Evolutionary conservation across 2,888 invertebrate species (phyloP).

Genomic region (Axea sp.): DNA sequence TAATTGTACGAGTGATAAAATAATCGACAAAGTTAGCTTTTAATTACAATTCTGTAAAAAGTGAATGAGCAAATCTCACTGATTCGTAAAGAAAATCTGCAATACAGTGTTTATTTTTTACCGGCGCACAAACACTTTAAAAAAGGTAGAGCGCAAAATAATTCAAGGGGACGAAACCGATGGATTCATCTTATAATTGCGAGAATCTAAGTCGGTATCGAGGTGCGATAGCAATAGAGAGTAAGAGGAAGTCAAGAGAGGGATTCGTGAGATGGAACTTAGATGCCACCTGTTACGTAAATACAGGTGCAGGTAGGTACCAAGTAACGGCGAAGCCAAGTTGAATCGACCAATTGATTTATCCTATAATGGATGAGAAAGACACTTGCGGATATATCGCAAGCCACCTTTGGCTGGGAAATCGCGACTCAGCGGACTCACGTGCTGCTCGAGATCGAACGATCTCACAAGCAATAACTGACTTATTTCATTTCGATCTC

Average conservation of each 20-base stretch:
- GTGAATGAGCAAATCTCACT: no score
- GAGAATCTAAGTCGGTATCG: constrained; percentile 39
- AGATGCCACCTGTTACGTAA: constrained; percentile 62
- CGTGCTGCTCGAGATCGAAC: constrained; percentile 35
- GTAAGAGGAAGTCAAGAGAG: constrained; percentile 43
- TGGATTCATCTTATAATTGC: constrained; percentile 56
- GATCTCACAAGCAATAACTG: constrained; percentile 42
- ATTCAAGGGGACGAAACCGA: constrained; percentile 26
- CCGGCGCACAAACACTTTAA: constrained; percentile 1
- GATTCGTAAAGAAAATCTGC: no score
- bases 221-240: constrained; percentile 47
- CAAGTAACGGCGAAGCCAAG: constrained; percentile 25
- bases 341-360: constrained; percentile 55
- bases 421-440: constrained; percentile 44
- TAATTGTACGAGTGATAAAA: no score
- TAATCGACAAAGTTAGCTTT: no score
- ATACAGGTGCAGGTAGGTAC: constrained; percentile 54
- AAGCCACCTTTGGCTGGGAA: constrained; percentile 58
- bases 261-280: constrained; percentile 47
- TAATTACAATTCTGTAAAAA: no score
- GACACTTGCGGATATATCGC: constrained; percentile 59
- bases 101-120: no score
- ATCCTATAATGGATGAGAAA: constrained; percentile 54
- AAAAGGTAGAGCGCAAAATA: constrained; percentile 13
- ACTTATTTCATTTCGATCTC: constrained; percentile 52